These are phyloP conservation scores for Phyllotis vaccarum DNA, from an alignment of 2,797 vertebrate species.

Conservation along the genomic window DNA sequence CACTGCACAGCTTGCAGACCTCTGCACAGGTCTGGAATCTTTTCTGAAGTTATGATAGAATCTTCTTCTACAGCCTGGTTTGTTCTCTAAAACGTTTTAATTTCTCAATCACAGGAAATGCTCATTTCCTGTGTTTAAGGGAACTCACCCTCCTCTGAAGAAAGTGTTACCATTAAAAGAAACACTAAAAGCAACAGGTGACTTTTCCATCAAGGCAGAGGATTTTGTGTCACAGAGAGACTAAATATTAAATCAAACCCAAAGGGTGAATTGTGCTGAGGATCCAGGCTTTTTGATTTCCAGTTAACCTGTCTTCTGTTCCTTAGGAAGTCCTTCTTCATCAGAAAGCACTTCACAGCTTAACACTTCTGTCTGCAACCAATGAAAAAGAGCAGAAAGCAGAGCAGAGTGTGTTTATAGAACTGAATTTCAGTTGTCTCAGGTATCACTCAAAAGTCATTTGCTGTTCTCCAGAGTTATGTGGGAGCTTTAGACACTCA, in stretches of 20 bases:
- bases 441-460: neutral
- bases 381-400: neutral
- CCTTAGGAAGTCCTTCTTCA: neutral
- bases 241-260: neutral
- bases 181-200: neutral
- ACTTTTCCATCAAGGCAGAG: neutral
- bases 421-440: neutral
- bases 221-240: neutral
- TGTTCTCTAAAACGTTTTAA: neutral
- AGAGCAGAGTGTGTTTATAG: neutral
- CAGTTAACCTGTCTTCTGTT: neutral
- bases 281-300: neutral
- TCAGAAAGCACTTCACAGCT: neutral
- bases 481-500: neutral
- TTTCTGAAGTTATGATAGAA: neutral
- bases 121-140: too few species aligned
- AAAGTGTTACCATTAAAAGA: accelerated
- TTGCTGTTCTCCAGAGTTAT: neutral
- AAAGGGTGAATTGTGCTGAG: neutral
- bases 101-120: neutral
- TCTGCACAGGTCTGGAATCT: neutral
- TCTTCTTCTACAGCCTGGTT: accelerated
- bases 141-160: neutral
- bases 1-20: neutral
- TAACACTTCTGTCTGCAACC: neutral